A percentile compares a stretch with the other conserved stretches of the same genome.
Conservation (phyloP, 2,113 vertebrate genomes). For the Pluvialis apricaria region DNA sequence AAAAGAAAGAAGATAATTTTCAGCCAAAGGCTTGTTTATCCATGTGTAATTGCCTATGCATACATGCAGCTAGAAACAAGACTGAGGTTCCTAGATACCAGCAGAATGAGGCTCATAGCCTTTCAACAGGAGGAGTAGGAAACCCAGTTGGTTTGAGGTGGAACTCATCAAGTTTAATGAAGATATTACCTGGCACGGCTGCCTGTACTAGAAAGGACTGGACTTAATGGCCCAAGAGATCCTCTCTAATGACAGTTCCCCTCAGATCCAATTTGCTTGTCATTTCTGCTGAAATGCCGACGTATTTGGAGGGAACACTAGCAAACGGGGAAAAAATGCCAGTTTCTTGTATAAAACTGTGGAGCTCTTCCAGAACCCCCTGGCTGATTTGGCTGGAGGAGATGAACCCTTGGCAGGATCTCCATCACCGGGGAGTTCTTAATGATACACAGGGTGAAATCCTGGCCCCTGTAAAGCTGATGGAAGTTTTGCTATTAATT, state of each 20-base stretch:
- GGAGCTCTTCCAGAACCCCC: slow-evolving; percentile 6
- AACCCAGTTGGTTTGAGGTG: neutral
- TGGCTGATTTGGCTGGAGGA: neutral
- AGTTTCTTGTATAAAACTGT: neutral
- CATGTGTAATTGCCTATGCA: neutral
- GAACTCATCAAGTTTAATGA: neutral
- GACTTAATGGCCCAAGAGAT: neutral
- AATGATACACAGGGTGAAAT: neutral
- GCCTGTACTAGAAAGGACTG: neutral
- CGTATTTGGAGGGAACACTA: neutral
- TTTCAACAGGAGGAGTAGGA: neutral
- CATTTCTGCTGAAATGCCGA: neutral
- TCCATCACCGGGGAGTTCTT: neutral
- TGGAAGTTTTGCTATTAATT: neutral
- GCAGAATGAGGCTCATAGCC: neutral
- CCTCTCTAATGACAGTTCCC: neutral
- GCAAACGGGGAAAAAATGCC: neutral
- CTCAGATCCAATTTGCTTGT: neutral
- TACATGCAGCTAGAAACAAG: neutral
- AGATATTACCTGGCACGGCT: neutral
- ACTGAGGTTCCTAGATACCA: neutral
- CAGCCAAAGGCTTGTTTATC: neutral
- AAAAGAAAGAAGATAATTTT: neutral
- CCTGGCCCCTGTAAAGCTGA: neutral
- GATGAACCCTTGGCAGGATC: neutral